Percentiles rank a stretch among this genome's conserved stretches.
These are phyloP conservation scores for Zosterops pallidus DNA, from an alignment of 2,113 vertebrate species.

Conservation along the genomic window DNA sequence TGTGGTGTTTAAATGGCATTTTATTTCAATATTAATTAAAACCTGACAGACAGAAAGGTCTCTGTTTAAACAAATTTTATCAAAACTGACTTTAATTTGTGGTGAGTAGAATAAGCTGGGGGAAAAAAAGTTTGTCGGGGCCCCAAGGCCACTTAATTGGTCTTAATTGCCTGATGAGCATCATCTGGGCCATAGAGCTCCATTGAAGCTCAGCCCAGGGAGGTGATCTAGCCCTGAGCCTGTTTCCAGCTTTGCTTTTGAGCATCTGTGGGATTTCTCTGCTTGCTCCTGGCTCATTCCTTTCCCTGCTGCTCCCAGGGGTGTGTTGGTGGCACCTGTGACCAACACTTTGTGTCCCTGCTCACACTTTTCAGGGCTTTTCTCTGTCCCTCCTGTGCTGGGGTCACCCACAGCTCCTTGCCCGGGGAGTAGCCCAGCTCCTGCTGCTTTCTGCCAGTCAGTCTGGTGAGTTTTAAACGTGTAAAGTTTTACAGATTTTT, in stretches of 20 bases:
- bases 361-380: rapidly evolving
- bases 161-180: neutral
- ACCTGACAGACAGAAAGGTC: neutral
- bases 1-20: neutral
- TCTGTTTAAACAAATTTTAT: neutral
- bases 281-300: rapidly evolving
- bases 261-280: rapidly evolving
- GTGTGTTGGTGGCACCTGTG: neutral
- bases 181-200: neutral
- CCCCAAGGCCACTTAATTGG: rapidly evolving
- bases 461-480: neutral
- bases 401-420: rapidly evolving
- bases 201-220: neutral
- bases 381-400: neutral
- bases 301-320: rapidly evolving
- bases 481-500: neutral
- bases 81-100: neutral
- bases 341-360: rapidly evolving
- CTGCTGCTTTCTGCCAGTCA: neutral
- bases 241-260: rapidly evolving
- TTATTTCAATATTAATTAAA: neutral
- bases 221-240: rapidly evolving
- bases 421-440: neutral
- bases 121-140: no score
- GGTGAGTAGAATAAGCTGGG: neutral